Conservation (phyloP, 1,140 invertebrate genomes). For the Hormaphis cornu region DNA sequence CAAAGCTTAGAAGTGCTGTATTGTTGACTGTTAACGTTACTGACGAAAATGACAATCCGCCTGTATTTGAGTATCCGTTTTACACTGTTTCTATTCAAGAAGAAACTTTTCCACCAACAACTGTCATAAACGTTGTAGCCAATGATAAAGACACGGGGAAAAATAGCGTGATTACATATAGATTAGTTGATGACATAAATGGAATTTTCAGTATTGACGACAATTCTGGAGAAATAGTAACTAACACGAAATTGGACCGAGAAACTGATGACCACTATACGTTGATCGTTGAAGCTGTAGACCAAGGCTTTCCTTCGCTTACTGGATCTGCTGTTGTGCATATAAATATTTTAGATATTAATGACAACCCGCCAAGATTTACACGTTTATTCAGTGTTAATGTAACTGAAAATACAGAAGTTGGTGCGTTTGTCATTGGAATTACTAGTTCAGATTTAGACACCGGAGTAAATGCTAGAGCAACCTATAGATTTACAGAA, state of each 20-base stretch:
- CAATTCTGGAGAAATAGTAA: constrained; percentile 74
- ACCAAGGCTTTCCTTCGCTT: constrained; percentile 71
- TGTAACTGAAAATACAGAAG: constrained; percentile 87
- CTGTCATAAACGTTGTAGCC: constrained; percentile 68
- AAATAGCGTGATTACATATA: constrained; percentile 76
- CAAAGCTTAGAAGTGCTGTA: constrained; percentile 63
- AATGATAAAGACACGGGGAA: constrained; percentile 76
- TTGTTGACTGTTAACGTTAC: constrained; percentile 74
- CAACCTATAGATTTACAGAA: constrained; percentile 76
- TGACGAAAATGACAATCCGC: constrained; percentile 85
- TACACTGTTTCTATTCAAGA: constrained; percentile 80
- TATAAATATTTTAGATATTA: constrained; percentile 78
- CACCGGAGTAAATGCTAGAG: constrained; percentile 76
- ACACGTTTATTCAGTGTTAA: constrained; percentile 85
- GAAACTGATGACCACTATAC: constrained; percentile 77
- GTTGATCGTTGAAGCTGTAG: constrained; percentile 73
- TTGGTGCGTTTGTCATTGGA: constrained; percentile 83
- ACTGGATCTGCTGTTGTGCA: constrained; percentile 76
- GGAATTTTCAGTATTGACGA: constrained; percentile 71
- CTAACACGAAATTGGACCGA: constrained; percentile 71
- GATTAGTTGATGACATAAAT: constrained; percentile 62
- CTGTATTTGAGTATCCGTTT: constrained; percentile 64
- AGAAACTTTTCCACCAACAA: constrained; percentile 69
- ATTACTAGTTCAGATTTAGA: constrained; percentile 87
- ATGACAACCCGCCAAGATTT: constrained; percentile 90